Evolutionary conservation across 2,113 vertebrate species (phyloP), one percentile per base, ranked within the genome.

Genomic region (Pseudorasbora parva): DNA sequence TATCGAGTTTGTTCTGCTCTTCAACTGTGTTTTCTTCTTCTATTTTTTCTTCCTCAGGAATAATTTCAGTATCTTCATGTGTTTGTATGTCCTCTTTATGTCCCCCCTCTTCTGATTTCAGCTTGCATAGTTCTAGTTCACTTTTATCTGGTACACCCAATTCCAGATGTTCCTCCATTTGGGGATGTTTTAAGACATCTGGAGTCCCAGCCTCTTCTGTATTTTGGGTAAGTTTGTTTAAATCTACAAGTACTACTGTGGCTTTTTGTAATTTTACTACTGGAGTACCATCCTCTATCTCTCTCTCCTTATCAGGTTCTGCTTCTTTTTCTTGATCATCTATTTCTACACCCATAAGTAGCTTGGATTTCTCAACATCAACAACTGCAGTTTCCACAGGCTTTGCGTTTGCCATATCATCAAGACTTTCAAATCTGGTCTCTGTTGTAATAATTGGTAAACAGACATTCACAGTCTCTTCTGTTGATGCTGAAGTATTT

Each of bases 21-120:
- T 56, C 51, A 57, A n/a, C 74, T 37, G 74, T 57, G 71, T 73
- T 45, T 47, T 49, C 69, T 25, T 72, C 69, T 21, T 72, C 11
- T 25, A 30, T 57, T 11, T 59, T 49, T 25, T 82, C 37, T 27
- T 27, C 23, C n/a, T 41, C 54, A 14, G 2, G 30, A 6, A 23
- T 37, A 2, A n/a, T 30, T 23, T 82, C 81, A 41, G n/a, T 11
- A 8, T 19, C 30, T 75, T 74, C 4, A 3, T 27, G 1, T 74
- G 12, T 51, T 49, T 51, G 43, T 27, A 51, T 7, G 25, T 57
- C 21, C 47, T 66, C 60, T 25, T 33, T 5, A 15, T 30, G 47
- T 54, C 41, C 19, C 5, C 41, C 51, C 9, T 57, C 10, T 77
- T 77, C 54, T 57, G n/a, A 25, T 45, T n/a, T 1, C 43, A 49